Base-by-base conservation (phyloP, 2,888 invertebrate genomes). In the Corbicula japonica region DNA sequence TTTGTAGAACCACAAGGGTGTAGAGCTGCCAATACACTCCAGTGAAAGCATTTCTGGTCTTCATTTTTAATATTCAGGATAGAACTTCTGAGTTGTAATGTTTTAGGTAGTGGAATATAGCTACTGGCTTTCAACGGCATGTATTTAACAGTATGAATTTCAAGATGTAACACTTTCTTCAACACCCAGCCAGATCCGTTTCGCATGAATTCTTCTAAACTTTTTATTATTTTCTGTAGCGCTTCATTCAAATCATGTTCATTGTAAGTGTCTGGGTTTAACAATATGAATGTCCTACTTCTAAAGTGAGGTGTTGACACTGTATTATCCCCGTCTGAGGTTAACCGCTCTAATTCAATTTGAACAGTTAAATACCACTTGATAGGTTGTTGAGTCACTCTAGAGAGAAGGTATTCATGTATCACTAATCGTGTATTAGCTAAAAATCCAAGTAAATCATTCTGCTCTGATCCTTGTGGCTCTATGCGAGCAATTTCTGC, bases 31-130 rank as follows among this genome's bases (percentile, higher is more conserved):
- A 80, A n/a, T 0, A 80, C 61, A 38, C 63, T 54, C 74, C 75
- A 80, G 8, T 68, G 18, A 54, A 80, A 77, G 41, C 74, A 63
- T 60, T 63, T 83, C 12, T 83, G 69, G 38, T 80, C 75, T 18
- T 41, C n/a, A 68, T 80, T 73, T 60, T 72, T 52, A 23, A 80
- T 76, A 69, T 80, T 78, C 4, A 84, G 54, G 6, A 80, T 68
- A 1, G 76, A 50, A n/a, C 72, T 66, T 41, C 68, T 60, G 12
- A 68, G 68, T 41, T 62, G 41, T 30, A 74, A 48, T 30, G 46
- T 75, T 15, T 38, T 28, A 23, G 78, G 72, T 30, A 75, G 68
- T 21, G 66, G 62, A n/a, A n/a, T n/a, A n/a, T n/a, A n/a, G n/a
- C n/a, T n/a, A n/a, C n/a, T n/a, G n/a, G n/a, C n/a, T n/a, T n/a